Conservation (phyloP, 2,797 vertebrate genomes). For the Chaunax sp. region DNA sequence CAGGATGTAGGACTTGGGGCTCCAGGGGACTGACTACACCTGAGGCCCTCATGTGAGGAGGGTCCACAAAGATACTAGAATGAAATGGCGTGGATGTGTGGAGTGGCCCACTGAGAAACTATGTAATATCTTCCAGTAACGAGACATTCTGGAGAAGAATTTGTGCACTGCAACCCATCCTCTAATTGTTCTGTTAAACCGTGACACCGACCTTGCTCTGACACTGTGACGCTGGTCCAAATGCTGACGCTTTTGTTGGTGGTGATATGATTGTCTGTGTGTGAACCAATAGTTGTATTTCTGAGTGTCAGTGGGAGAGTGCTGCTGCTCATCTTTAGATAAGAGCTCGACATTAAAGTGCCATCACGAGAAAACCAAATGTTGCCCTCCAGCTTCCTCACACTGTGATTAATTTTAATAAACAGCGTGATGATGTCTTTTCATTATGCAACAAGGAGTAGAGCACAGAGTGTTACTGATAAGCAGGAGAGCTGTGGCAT, state of each 20-base stretch:
- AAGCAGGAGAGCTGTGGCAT: constrained; percentile 25
- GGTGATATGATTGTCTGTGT: no score
- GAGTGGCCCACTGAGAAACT: no score
- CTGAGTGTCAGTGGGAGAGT: no score
- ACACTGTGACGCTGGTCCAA: constrained; percentile 7
- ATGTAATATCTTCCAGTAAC: no score
- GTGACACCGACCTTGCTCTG: neutral
- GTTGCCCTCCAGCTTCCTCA: neutral
- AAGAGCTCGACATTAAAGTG: neutral
- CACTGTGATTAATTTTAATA: neutral
- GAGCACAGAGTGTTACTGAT: constrained; percentile 45
- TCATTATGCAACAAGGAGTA: constrained; percentile 13
- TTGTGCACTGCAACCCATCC: no score
- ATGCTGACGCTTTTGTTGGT: neutral
- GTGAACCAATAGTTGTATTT: no score
- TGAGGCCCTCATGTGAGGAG: no score
- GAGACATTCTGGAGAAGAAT: no score
- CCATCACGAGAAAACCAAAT: neutral
- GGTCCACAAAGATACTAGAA: no score
- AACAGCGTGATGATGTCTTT: constrained; percentile 2
- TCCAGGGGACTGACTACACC: no score
- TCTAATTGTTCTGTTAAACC: neutral
- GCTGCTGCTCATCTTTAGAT: neutral
- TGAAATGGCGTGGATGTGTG: no score
- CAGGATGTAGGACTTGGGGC: no score